Base-by-base conservation (phyloP, 2,113 vertebrate genomes). In the Odobenus rosmarus region DNA sequence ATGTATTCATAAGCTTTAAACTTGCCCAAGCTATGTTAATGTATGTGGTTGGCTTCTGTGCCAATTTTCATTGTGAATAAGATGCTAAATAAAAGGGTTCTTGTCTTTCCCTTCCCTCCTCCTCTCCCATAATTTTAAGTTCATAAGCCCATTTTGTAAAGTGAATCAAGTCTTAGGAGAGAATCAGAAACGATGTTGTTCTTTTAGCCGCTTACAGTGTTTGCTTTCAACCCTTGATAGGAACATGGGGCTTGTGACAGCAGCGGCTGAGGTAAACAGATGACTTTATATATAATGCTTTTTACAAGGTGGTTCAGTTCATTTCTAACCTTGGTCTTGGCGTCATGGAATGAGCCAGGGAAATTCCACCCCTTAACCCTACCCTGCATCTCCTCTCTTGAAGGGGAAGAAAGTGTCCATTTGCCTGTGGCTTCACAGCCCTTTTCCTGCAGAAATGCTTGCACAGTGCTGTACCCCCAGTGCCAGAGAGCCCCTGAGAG, bases 21-120 rank as follows among this genome's bases (percentile, higher is more conserved):
- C 98, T 98, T 98, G 98, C 97, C 98, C 98, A 95, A 98, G 98
- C 98, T 99, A 98, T 98, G 98, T 98, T 98, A 99, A 98, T 98
- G 98, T 98, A 98, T 99, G 98, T 99, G 98, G 98, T 98, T 98
- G 98, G 95, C 98, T 98, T 97, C 98, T 96, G 98, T 98, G 98
- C 98, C 98, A 98, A 98, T 98, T 98, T 98, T 99, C 98, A 99
- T 98, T 99, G 98, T 99, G 98, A 99, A 98, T 97, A 97, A 98
- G 98, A 98, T 57, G 97, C 90, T 98, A 99, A 99, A 99, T 98
- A 99, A 99, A 99, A 98, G 97, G 64, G 96, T 98, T 98, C 98
- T 98, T 99, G 98, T 99, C 98, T 99, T 97, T 98, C 88, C 88
- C 91, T 96, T 97, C 98, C 72, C 93, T 96, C 97, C 98, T 97